Conservation (phyloP, 2,797 vertebrate species). For the Thaleichthys pacificus region DNA sequence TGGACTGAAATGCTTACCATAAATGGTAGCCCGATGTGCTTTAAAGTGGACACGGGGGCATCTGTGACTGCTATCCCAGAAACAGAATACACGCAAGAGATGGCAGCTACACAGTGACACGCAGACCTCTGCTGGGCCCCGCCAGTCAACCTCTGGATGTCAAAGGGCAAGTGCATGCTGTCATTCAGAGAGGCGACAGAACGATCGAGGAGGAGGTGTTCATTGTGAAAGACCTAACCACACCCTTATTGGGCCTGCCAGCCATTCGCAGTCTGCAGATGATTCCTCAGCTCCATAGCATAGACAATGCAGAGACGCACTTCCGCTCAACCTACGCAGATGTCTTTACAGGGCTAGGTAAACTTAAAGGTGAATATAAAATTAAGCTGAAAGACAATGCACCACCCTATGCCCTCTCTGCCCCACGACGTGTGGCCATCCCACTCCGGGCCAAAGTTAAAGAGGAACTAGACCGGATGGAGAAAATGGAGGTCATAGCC, state of each 20-base stretch:
- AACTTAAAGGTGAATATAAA: slow-evolving; percentile 19
- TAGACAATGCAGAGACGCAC: not conserved
- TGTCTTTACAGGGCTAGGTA: slow-evolving; percentile 9
- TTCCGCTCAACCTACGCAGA: slow-evolving; percentile 8
- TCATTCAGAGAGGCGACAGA: not conserved
- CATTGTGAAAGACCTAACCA: not conserved
- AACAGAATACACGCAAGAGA: too few relatives aligned
- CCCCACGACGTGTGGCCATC: not conserved
- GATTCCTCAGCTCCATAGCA: not conserved
- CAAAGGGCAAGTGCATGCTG: too few relatives aligned
- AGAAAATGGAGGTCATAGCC: too few relatives aligned
- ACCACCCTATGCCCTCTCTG: slow-evolving; percentile 13
- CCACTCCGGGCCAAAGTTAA: slow-evolving; percentile 29
- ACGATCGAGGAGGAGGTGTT: not conserved
- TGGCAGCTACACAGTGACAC: too few relatives aligned
- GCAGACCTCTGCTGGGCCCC: too few relatives aligned
- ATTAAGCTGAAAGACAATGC: slow-evolving; percentile 18
- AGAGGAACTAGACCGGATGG: too few relatives aligned
- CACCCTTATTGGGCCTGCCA: not conserved
- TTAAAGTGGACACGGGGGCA: not conserved
- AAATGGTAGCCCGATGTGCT: not conserved
- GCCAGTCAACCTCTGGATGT: too few relatives aligned
- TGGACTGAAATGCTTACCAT: too few relatives aligned
- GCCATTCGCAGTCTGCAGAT: slow-evolving; percentile 14
- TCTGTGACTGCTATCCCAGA: not conserved